phyloP scores from a whole-genome alignment of 2,888 invertebrate genomes.

The Monochamus alternatus region DNA sequence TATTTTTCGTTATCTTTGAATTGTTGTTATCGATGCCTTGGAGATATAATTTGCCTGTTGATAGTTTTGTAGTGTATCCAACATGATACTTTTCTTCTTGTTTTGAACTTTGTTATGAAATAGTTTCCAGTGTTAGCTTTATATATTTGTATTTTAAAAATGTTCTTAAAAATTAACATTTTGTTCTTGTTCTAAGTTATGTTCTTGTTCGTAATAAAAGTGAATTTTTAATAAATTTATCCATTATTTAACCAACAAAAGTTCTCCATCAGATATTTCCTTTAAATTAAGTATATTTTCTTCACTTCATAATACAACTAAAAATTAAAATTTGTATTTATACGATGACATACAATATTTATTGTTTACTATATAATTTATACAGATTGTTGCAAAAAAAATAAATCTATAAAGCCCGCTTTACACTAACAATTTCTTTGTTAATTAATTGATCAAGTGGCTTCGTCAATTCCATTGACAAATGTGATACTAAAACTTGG shows the following conservation, averaged over 20 bases:
- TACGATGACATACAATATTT: too few relatives aligned
- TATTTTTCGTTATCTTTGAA: background rate
- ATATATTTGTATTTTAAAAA: background rate
- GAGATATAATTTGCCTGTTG: background rate
- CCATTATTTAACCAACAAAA: background rate
- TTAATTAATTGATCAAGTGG: too few relatives aligned
- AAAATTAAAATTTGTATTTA: too few relatives aligned
- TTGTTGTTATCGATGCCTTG: background rate
- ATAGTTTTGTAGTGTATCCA: background rate
- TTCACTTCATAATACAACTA: background rate
- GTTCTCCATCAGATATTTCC: background rate
- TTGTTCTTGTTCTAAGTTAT: conserved; percentile 4
- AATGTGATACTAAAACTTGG: too few relatives aligned
- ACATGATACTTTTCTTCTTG: background rate
- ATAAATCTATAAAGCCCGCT: too few relatives aligned
- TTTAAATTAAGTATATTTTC: background rate
- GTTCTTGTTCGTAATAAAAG: conserved; percentile 20
- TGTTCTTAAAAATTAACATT: background rate
- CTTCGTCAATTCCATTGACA: too few relatives aligned
- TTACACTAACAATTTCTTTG: too few relatives aligned
- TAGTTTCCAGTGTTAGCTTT: conserved; percentile 1
- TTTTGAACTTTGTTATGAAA: background rate
- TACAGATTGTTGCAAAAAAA: too few relatives aligned
- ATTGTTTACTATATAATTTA: too few relatives aligned
- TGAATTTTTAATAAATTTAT: background rate